Evolutionary conservation across 2,797 vertebrate genomes (phyloP), one percentile per base, ranked within the genome.

Genomic region (Rhodeus uyekii): DNA sequence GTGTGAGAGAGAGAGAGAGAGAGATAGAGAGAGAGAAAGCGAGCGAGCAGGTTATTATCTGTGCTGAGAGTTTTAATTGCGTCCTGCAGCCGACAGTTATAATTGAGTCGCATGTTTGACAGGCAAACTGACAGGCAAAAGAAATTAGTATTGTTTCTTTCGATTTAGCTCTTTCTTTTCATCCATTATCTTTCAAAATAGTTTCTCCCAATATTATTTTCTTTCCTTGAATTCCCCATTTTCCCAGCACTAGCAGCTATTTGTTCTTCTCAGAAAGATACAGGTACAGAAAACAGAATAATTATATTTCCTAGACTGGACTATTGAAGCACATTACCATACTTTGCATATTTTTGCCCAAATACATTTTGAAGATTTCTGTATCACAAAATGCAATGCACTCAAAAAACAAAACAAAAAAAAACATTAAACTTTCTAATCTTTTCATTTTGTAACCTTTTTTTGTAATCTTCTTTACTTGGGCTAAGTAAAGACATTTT

Each of bases 21-120:
- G 39, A 42, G 42, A 4, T 5, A 38, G 36, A 38, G 36, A 38
- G 42, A 42, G 42, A 14, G 42, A n/a, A 13, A 32, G 39, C 22
- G 29, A n/a, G 22, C 3, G 18, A 4, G 27, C 32, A 39, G 18
- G 65, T 58, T 39, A n/a, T 71, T 61, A 46, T 71, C 50, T 16
- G 38, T 61, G 42, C 38, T 46, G 65, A 61, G 39, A 72, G 32
- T 42, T 46, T 61, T 86, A 78, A 78, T 81, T 74, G 67, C 34
- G 68, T 80, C 44, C 60, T 81, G 81, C 18, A 61, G 27, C 36
- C 36, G 36, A 42, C 73, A 76, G n/a, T 76, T 55, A 50, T 80
- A 86, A 82, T 86, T 84, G 55, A 48, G 53, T 18, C 5, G 77
- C 67, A 63, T 18, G 32, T 69, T 81, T n/a, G 67, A 48, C 78